phyloP scores from a whole-genome alignment of 2,888 invertebrate species.

The Thelaira solivaga region DNA sequence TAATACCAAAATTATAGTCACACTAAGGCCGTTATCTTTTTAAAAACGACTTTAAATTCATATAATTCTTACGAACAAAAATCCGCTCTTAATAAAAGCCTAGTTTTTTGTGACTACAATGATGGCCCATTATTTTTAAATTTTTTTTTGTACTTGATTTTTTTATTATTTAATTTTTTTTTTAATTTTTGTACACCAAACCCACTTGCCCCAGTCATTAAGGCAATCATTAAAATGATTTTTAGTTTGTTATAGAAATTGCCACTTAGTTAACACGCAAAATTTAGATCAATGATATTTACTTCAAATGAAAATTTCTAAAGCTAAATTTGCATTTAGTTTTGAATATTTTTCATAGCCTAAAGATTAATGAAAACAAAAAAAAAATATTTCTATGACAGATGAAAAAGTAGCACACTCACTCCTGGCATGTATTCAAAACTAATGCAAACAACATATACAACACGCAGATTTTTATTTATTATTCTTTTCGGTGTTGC shows the following conservation, averaged over 20 bases:
- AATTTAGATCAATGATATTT: constrained; percentile 60
- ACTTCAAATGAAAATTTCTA: constrained; percentile 10
- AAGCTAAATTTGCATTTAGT: constrained; percentile 49
- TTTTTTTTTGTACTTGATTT: too few relatives aligned
- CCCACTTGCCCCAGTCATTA: not conserved
- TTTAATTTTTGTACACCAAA: constrained; percentile 16
- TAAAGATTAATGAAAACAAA: constrained; percentile 56
- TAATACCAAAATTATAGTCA: too few relatives aligned
- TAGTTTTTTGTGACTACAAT: too few relatives aligned
- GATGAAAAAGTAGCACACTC: constrained; percentile 52
- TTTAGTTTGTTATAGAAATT: constrained; percentile 45
- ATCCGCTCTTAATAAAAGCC: too few relatives aligned
- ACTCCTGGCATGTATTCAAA: not conserved
- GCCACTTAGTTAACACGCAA: constrained; percentile 59
- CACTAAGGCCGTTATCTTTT: too few relatives aligned
- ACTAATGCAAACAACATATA: constrained; percentile 32
- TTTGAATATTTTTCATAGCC: constrained; percentile 42
- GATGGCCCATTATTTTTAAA: too few relatives aligned
- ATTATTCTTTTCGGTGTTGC: not conserved
- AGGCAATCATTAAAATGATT: constrained; percentile 32
- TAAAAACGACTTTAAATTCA: too few relatives aligned
- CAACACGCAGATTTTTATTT: constrained; percentile 48
- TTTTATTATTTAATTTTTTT: too few relatives aligned
- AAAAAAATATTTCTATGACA: too few relatives aligned
- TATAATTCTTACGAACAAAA: too few relatives aligned